phyloP scores from a whole-genome alignment of 2,113 vertebrate species.

The Triplophysa rosa region DNA sequence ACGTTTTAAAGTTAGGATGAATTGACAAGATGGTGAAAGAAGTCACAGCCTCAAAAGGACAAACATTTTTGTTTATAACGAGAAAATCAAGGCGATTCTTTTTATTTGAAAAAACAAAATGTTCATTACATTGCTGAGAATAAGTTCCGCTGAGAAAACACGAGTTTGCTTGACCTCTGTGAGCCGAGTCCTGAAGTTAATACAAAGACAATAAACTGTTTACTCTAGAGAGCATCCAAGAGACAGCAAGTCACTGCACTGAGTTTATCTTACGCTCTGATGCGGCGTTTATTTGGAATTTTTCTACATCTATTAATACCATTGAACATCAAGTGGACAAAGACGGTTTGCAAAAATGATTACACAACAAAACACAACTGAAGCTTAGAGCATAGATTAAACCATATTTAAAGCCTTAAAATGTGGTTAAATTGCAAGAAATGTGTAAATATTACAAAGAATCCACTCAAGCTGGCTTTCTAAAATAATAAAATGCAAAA shows the following conservation, averaged over 20 bases:
- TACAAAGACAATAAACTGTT: constrained; percentile 27
- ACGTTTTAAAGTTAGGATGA: too few species aligned
- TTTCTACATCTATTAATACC: background rate
- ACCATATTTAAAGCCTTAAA: constrained; percentile 7
- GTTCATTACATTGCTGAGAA: background rate
- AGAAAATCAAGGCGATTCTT: background rate
- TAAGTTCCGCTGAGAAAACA: background rate
- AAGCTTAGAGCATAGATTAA: background rate
- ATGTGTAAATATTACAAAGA: background rate
- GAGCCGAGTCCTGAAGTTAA: constrained; percentile 9
- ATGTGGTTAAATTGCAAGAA: constrained; percentile 23
- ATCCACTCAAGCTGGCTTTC: background rate
- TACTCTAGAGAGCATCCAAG: background rate
- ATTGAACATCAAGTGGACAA: background rate
- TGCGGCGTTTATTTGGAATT: background rate
- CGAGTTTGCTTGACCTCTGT: background rate
- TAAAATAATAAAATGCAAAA: too few species aligned
- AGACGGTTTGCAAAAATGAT: constrained; percentile 14
- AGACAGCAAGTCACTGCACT: background rate
- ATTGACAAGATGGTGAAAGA: too few species aligned
- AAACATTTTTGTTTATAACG: background rate
- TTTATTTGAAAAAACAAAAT: background rate
- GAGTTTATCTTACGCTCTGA: background rate
- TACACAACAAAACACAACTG: background rate
- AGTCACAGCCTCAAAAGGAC: too few species aligned